Evolutionary conservation across 2,888 invertebrate genomes (phyloP).

Genomic region (Machimus rusticus): DNA sequence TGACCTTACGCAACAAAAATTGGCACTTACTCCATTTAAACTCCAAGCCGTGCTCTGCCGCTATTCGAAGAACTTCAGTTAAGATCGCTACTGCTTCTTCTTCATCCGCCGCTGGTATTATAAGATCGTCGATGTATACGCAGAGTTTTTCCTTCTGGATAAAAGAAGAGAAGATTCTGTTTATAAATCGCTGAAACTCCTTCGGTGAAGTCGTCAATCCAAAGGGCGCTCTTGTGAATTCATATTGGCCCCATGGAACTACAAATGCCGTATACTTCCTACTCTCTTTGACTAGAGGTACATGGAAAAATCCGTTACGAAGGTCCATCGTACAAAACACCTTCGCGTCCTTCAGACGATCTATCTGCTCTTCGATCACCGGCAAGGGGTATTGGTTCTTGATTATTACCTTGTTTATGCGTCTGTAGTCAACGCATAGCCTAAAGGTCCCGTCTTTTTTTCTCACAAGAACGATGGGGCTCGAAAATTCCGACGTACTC

Average conservation of each 20-base stretch:
- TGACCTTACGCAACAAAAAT: slow-evolving; percentile 44
- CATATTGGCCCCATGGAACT: slow-evolving; percentile 48
- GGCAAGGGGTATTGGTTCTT: not conserved
- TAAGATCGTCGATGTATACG: slow-evolving; percentile 51
- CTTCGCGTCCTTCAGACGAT: slow-evolving; percentile 49
- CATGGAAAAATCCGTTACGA: not conserved
- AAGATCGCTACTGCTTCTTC: slow-evolving; percentile 8
- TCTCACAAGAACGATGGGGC: not conserved
- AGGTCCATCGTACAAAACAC: slow-evolving; percentile 47
- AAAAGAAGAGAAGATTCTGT: not conserved
- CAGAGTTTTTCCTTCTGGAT: slow-evolving; percentile 31
- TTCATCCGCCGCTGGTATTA: slow-evolving; percentile 43
- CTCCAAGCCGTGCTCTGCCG: slow-evolving; percentile 39
- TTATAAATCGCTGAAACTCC: slow-evolving; percentile 53
- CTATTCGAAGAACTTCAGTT: slow-evolving; percentile 41
- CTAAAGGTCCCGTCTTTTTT: not conserved
- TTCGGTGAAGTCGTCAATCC: slow-evolving; percentile 54
- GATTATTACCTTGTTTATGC: not conserved
- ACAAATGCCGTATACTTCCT: slow-evolving; percentile 46
- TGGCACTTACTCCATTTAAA: slow-evolving; percentile 44
- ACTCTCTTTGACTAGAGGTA: slow-evolving; percentile 14
- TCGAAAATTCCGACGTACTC: not conserved
- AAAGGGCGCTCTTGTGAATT: slow-evolving; percentile 54
- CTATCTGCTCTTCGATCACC: not conserved
- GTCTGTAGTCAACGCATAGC: not conserved